Conservation (phyloP, 1,140 invertebrate genomes). For the Hesperophylax magnus region DNA sequence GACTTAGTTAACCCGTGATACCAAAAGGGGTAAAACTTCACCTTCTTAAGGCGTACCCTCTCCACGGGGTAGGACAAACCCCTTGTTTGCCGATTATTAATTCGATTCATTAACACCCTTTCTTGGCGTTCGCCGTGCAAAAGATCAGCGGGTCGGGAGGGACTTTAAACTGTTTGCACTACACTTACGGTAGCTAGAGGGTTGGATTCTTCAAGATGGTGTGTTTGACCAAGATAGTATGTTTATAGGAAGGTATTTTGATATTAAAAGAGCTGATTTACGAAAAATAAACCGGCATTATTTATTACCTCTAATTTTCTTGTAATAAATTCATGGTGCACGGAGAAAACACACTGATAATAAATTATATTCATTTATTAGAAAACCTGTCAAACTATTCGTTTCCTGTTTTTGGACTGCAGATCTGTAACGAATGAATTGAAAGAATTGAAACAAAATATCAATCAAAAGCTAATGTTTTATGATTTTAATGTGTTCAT, state of each 20-base stretch:
- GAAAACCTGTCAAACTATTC: too few relatives aligned
- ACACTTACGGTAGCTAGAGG: constrained; percentile 39
- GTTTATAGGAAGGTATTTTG: not conserved
- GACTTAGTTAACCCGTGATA: constrained; percentile 23
- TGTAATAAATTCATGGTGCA: too few relatives aligned
- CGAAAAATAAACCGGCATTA: too few relatives aligned
- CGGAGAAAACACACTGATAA: too few relatives aligned
- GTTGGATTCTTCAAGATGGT: constrained; percentile 13
- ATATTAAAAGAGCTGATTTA: too few relatives aligned
- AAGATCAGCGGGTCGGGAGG: constrained; percentile 55
- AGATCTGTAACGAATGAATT: too few relatives aligned
- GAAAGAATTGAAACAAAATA: too few relatives aligned
- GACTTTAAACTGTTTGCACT: constrained; percentile 56
- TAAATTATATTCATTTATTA: too few relatives aligned
- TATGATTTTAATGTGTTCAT: too few relatives aligned
- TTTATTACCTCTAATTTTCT: too few relatives aligned
- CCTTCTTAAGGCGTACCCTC: not conserved
- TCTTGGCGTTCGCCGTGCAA: constrained; percentile 47
- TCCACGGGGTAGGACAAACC: constrained; percentile 5
- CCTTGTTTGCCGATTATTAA: constrained; percentile 59
- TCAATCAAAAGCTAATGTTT: too few relatives aligned
- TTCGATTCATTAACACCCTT: constrained; percentile 58
- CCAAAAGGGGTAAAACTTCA: not conserved
- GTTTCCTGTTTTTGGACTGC: too few relatives aligned
- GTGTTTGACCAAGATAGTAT: not conserved